Percentiles rank a stretch among this genome's conserved stretches.
Conservation (phyloP, 2,888 invertebrate genomes). For the Hyalella azteca region DNA sequence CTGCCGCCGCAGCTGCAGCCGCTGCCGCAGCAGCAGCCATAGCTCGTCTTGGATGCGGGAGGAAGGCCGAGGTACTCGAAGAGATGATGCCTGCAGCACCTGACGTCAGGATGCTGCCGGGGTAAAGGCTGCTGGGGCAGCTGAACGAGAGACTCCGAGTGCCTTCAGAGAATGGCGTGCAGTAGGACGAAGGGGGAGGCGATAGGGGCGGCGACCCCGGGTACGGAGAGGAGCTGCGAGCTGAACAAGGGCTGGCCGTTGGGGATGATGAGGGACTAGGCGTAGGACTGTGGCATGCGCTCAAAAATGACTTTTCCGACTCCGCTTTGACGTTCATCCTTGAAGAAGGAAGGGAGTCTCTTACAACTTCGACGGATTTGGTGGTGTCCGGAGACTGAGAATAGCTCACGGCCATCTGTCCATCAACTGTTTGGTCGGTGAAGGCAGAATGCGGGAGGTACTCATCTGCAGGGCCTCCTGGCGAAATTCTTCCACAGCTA, state of each 20-base stretch:
- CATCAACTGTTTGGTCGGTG: background rate
- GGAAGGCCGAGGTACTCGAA: slow-evolving; percentile 19
- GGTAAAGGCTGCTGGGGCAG: background rate
- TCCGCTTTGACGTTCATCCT: slow-evolving; percentile 26
- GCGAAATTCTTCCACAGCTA: slow-evolving; percentile 28
- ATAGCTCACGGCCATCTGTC: background rate
- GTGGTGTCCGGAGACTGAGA: slow-evolving; percentile 17
- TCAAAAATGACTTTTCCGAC: slow-evolving; percentile 24
- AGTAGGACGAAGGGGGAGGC: background rate
- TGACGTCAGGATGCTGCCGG: background rate
- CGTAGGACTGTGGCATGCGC: slow-evolving; percentile 26
- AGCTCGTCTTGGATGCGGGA: slow-evolving; percentile 11
- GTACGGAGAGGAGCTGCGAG: slow-evolving; percentile 22
- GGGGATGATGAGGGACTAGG: background rate
- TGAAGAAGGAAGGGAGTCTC: background rate
- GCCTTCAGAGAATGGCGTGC: background rate
- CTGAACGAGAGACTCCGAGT: slow-evolving; percentile 4
- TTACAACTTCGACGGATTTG: background rate
- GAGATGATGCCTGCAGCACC: background rate
- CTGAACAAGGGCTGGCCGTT: background rate
- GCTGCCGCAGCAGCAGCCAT: slow-evolving; percentile 25
- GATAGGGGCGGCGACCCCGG: slow-evolving; percentile 27
- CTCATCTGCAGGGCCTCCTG: slow-evolving; percentile 30
- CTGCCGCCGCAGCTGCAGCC: background rate
- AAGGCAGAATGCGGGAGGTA: background rate